Percentiles rank a stretch among this genome's conserved stretches.
These are phyloP conservation scores for Dendrolimus kikuchii DNA, from an alignment of 1,140 invertebrate species.

Conservation along the genomic window DNA sequence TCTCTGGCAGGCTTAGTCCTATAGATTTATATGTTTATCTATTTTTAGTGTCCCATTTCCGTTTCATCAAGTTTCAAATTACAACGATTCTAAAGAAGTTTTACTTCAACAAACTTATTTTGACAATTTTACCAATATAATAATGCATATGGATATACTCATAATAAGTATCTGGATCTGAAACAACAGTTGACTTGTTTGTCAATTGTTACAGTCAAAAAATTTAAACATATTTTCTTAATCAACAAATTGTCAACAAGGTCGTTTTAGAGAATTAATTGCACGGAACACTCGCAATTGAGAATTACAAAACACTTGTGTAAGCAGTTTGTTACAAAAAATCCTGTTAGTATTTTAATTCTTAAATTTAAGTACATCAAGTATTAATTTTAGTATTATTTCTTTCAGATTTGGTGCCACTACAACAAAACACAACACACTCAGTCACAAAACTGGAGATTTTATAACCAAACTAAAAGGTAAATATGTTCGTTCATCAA, in stretches of 20 bases:
- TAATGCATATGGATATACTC: no score
- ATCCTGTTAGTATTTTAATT: neutral
- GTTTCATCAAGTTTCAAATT: no score
- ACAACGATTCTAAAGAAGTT: no score
- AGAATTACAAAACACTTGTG: conserved; percentile 4
- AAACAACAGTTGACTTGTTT: no score
- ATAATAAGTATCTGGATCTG: no score
- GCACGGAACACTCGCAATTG: conserved; percentile 8
- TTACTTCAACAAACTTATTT: no score
- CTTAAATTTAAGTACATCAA: neutral
- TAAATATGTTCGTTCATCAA: conserved; percentile 4
- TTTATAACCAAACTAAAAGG: conserved; percentile 21
- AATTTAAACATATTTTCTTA: conserved; percentile 12
- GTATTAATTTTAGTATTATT: neutral
- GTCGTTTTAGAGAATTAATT: conserved; percentile 14
- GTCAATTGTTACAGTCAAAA: no score
- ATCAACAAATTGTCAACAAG: conserved; percentile 28
- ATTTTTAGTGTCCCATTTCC: no score
- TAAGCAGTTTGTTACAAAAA: neutral
- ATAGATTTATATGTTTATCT: no score
- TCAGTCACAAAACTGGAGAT: conserved; percentile 14
- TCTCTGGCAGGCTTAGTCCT: no score
- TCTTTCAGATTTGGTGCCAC: conserved; percentile 18
- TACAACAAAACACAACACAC: no score
- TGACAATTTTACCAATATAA: no score